Base-by-base conservation (phyloP, 1,140 invertebrate genomes). In the Sipha flava region DNA sequence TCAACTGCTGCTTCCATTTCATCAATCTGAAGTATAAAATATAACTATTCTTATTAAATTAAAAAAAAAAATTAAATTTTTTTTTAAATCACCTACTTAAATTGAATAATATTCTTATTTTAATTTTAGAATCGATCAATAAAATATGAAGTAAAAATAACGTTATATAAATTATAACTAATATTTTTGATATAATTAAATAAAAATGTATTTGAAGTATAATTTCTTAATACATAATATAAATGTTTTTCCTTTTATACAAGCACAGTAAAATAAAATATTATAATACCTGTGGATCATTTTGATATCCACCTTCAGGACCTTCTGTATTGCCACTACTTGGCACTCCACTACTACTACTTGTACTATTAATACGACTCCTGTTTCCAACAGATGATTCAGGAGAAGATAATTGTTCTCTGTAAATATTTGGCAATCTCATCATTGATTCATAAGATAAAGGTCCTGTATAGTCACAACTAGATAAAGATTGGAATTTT, bases 361-460 rank as follows among this genome's bases (percentile, higher is more conserved):
- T 81, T 29, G 81, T 70, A 79, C 80, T 81, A 37, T 79, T 59
- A 10, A 79, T 57, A n/a, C 64, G 23, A 54, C 79, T 80, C 37
- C 57, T 37, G 4, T 79, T 72, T 37, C n/a, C 68, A 16, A 49
- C 23, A 26, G 75, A 79, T 34, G 66, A 52, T n/a, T 81, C 81
- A 23, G 57, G 49, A 75, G 82, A 81, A 43, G 43, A 68, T 81
- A 81, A 81, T 79, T 75, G 81, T 81, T 83, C 83, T 88, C 90
- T 88, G 82, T 94, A 94, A 6, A 92, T 91, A 82, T 92, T 93
- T 29, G 93, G 93, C 80, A 94, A 85, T 82, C 93, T 88, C 1
- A 92, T 91, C 86, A 94, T 89, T n/a, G 91, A 92, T 83, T 94
- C 92, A 84, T 95, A 95, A 40, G 93, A 94, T 16, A 94, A 83